Conservation (phyloP, 2,888 invertebrate genomes). For the Pedicia rivosa region DNA sequence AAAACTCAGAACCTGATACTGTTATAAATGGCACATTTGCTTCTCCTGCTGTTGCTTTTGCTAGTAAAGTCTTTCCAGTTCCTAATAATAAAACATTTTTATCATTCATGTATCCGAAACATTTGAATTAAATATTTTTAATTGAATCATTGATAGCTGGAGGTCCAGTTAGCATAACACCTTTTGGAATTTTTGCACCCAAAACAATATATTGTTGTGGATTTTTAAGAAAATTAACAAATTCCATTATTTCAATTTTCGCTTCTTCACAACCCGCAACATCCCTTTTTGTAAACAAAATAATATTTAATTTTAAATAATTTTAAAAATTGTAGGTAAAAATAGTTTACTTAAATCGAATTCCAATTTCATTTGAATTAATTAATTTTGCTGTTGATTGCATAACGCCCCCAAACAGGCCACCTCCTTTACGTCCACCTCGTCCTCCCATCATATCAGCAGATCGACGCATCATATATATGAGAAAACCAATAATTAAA, state of each 20-base stretch:
- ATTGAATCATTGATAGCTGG: too few relatives aligned
- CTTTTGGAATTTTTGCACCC: conserved; percentile 97
- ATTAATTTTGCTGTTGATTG: conserved; percentile 95
- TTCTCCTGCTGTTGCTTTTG: conserved; percentile 98
- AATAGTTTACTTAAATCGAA: conserved; percentile 56
- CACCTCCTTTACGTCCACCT: conserved; percentile 54
- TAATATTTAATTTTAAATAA: too few relatives aligned
- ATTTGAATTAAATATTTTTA: too few relatives aligned
- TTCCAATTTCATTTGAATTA: conserved; percentile 89
- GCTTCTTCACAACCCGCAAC: conserved; percentile 99
- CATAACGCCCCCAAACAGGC: conserved; percentile 86
- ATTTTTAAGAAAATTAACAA: conserved; percentile 98
- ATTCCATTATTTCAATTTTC: conserved; percentile 99
- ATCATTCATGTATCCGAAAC: too few relatives aligned
- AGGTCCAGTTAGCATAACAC: conserved; percentile 80
- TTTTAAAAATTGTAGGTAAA: conserved; percentile 7
- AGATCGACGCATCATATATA: conserved; percentile 77
- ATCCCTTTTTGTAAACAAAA: conserved; percentile 51
- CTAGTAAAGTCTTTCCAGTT: conserved; percentile 93
- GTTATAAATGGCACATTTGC: conserved; percentile 98
- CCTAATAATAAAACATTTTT: too few relatives aligned
- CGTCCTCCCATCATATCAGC: conserved; percentile 70
- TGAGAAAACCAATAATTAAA: conserved; percentile 66
- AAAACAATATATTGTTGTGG: conserved; percentile 95
- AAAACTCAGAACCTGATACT: conserved; percentile 96